Evolutionary conservation across 2,888 invertebrate species (phyloP), one percentile per base, ranked within the genome.

Genomic region (Thalpophila matura): DNA sequence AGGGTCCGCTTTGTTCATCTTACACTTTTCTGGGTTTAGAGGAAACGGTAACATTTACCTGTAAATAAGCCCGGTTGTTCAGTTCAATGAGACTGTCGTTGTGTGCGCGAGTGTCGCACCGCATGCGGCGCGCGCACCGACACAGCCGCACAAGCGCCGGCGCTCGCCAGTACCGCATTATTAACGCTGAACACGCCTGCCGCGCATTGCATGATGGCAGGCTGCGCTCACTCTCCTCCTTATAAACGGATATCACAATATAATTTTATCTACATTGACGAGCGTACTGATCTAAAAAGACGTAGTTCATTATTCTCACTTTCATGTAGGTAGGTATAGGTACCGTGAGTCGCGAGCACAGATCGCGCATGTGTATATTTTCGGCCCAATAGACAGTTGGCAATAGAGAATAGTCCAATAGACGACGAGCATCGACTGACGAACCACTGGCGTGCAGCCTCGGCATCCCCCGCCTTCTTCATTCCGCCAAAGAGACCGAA

Each of bases 171-270:
- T 95, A 95, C 43, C 96, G 91, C 78, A 84, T 86, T 76, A 96
- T 86, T 72, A 96, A 86, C 63, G 95, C 93, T 49, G 95, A 94
- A 84, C 96, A 96, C 33, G 95, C 95, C 61, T 91, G 94, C 10
- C 91, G 89, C 60, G 65, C 76, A 6, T 66, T 77, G 82, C 97
- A 97, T 29, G 86, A 80, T 1, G 95, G 92, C 77, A 97, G 88
- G 61, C 96, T 95, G 69, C 96, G 93, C 86, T 96, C 96, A 78
- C 96, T 96, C 71, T 95, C 93, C 70, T 95, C 95, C 96, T 96
- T 74, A 7, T 6, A 42, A 27, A 42, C 3, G 7, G 2, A 35
- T 18, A 27, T 10, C 1, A 12, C 7, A 6, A 16, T 18, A 33
- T 38, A 4, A 7, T 16, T 29, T 43, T 62, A 27, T 42, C 14